Conservation (phyloP, 2,888 invertebrate genomes). For the Allophyes oxyacanthae region DNA sequence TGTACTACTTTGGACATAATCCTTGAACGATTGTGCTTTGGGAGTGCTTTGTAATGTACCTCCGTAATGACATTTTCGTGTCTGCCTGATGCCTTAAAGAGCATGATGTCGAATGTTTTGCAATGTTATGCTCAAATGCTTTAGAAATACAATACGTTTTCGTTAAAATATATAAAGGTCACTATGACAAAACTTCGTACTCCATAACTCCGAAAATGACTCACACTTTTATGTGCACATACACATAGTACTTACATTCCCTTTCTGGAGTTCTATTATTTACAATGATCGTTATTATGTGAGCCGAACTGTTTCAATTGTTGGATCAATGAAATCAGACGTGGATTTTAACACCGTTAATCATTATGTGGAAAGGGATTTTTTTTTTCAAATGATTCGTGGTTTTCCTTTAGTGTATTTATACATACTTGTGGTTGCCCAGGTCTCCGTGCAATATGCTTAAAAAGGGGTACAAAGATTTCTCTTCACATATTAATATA, state of each 20-base stretch:
- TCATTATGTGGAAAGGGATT: no score
- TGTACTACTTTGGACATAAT: conserved; percentile 41
- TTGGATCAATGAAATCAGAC: neutral
- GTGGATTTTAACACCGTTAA: no score
- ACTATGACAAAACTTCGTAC: no score
- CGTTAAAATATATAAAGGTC: neutral
- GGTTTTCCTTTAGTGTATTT: no score
- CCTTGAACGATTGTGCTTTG: conserved; percentile 42
- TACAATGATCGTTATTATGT: neutral
- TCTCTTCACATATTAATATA: no score
- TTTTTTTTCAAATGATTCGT: no score
- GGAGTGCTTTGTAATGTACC: conserved; percentile 39
- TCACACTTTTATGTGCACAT: no score
- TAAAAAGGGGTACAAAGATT: no score
- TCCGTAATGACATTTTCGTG: conserved; percentile 51
- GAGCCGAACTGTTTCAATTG: neutral
- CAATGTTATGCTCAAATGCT: conserved; percentile 19
- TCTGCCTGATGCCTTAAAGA: conserved; percentile 30
- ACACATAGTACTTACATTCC: no score
- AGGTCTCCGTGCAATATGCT: no score
- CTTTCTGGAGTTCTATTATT: neutral
- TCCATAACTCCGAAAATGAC: neutral
- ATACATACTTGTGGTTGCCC: no score
- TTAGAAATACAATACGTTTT: conserved; percentile 9
- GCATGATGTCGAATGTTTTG: conserved; percentile 2